Evolutionary conservation across 2,113 vertebrate species (phyloP).

Genomic region (Holacanthus passer): DNA sequence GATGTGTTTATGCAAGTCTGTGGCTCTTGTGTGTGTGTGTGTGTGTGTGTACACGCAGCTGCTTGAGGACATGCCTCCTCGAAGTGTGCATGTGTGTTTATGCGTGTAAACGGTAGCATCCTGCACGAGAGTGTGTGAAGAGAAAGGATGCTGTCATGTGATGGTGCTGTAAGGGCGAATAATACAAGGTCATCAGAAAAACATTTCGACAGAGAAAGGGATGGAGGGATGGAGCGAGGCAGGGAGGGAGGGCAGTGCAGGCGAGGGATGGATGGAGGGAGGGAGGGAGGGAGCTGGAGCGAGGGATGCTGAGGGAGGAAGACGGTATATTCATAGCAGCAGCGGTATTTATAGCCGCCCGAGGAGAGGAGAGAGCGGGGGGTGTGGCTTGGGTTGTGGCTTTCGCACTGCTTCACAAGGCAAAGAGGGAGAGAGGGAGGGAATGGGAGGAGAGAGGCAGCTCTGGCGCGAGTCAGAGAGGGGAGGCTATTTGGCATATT

Average conservation of each 20-base stretch:
- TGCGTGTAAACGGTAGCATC: conserved; percentile 21
- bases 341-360: conserved; percentile 86
- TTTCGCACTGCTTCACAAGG: conserved; percentile 68
- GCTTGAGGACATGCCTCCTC: conserved; percentile 5
- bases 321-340: conserved; percentile 86
- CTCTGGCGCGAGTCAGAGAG: conserved; percentile 60
- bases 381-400: conserved; percentile 79
- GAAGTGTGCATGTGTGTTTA: not conserved
- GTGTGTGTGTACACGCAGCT: not conserved
- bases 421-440: conserved; percentile 60
- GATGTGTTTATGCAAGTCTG: conserved; percentile 22
- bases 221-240: conserved; percentile 19
- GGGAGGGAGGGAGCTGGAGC: conserved; percentile 41
- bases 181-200: conserved; percentile 84
- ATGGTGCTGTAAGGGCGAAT: conserved; percentile 54
- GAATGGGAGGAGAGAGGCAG: conserved; percentile 62
- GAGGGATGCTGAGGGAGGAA: conserved; percentile 82
- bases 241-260: conserved; percentile 30
- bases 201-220: conserved; percentile 59
- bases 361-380: conserved; percentile 78
- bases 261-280: conserved; percentile 61
- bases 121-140: conserved; percentile 15
- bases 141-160: conserved; percentile 55
- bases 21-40: not conserved
- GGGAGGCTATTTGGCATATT: conserved; percentile 73